Conservation (phyloP, 1,140 invertebrate genomes). For the Apis laboriosa region DNA sequence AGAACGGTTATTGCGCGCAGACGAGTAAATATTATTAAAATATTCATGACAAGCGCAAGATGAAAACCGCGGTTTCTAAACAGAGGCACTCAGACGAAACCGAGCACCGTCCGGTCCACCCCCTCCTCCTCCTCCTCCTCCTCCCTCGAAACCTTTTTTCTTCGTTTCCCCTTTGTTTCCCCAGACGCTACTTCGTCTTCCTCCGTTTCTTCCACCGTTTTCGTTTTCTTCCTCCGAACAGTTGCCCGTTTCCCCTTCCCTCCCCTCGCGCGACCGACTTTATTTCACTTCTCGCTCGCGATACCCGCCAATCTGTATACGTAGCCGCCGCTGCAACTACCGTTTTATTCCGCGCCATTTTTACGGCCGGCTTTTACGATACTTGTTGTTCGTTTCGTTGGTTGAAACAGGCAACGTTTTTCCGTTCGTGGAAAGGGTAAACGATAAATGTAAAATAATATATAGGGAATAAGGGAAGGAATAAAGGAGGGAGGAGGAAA, state of each 20-base stretch:
- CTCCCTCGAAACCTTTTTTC: too few relatives aligned
- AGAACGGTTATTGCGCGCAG: background rate
- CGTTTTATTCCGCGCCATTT: constrained; percentile 50
- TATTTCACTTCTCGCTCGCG: constrained; percentile 30
- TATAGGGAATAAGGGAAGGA: background rate
- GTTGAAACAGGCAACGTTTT: background rate
- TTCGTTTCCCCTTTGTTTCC: background rate
- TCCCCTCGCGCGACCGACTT: constrained; percentile 30
- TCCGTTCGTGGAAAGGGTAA: background rate
- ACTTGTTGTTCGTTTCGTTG: constrained; percentile 60
- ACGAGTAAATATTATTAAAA: constrained; percentile 44
- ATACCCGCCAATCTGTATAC: background rate
- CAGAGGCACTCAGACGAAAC: background rate
- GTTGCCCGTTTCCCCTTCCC: background rate
- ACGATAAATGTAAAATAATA: constrained; percentile 16
- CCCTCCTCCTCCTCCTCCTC: too few relatives aligned
- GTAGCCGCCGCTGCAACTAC: constrained; percentile 27
- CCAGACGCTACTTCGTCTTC: too few relatives aligned
- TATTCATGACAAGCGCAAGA: constrained; percentile 34
- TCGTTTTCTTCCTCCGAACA: background rate
- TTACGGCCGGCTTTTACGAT: constrained; percentile 57
- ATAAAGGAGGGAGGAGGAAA: background rate
- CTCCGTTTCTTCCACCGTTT: background rate
- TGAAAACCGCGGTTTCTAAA: background rate
- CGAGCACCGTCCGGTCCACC: background rate